phyloP scores from a whole-genome alignment of 2,113 vertebrate genomes.

The Scophthalmus maximus region DNA sequence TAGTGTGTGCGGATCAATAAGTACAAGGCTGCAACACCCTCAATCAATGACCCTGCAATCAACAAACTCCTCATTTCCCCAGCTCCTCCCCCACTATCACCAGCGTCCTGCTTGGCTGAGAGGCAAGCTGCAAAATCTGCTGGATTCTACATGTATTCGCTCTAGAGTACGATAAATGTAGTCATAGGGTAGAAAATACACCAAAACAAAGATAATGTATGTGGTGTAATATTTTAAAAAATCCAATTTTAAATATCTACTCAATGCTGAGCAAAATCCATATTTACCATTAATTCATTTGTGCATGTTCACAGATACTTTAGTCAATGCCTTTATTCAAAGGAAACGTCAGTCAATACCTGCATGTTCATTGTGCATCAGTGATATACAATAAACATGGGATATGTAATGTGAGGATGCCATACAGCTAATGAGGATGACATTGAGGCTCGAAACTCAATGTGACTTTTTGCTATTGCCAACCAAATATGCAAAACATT shows the following conservation, averaged over 20 bases:
- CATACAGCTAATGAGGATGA: no score
- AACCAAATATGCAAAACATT: no score
- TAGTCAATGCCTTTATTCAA: no score
- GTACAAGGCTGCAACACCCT: constrained; percentile 41
- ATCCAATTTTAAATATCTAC: background rate
- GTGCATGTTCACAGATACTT: no score
- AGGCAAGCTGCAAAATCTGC: background rate
- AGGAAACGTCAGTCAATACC: no score
- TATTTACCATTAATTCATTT: background rate
- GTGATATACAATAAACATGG: no score
- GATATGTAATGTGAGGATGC: no score
- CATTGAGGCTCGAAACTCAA: no score
- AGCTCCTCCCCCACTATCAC: constrained; percentile 15
- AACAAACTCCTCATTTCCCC: constrained; percentile 63
- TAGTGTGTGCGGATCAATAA: constrained; percentile 65
- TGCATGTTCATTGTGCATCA: no score
- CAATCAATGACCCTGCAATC: constrained; percentile 66
- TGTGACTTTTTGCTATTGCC: no score
- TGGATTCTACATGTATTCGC: background rate
- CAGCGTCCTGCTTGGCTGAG: background rate
- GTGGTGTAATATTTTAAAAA: no score
- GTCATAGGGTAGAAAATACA: background rate
- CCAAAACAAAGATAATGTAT: background rate
- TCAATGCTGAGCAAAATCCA: background rate
- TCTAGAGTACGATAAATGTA: background rate